Evolutionary conservation across 2,888 invertebrate species (phyloP).

Genomic region (Parnassius apollo): DNA sequence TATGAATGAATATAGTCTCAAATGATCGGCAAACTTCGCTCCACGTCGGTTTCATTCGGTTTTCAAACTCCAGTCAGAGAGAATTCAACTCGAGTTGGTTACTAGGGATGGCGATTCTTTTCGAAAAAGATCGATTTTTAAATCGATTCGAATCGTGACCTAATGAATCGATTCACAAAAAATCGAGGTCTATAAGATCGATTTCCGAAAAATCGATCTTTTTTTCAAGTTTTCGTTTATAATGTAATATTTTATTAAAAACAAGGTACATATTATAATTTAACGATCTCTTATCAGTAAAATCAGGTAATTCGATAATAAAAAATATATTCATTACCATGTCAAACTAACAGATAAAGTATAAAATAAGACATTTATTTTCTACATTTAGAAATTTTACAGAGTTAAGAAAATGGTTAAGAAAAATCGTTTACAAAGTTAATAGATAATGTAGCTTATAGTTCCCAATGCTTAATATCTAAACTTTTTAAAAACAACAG

Average conservation of each 20-base stretch:
- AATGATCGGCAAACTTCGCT: too few species aligned
- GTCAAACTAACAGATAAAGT: not conserved
- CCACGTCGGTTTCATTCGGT: too few species aligned
- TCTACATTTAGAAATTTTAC: not conserved
- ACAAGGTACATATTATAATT: not conserved
- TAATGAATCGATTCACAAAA: not conserved
- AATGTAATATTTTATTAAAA: not conserved
- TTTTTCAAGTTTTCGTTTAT: not conserved
- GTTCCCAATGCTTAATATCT: conserved; percentile 27
- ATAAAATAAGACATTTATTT: not conserved
- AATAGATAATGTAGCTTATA: conserved; percentile 3
- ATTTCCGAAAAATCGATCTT: not conserved
- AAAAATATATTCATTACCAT: not conserved
- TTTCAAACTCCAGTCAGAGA: too few species aligned
- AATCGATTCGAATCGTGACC: too few species aligned
- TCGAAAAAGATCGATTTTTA: too few species aligned
- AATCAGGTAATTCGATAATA: not conserved
- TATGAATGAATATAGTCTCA: too few species aligned
- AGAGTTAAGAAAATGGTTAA: not conserved
- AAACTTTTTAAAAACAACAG: conserved; percentile 32
- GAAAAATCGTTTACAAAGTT: too few species aligned
- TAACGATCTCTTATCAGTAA: not conserved
- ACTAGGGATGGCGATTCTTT: too few species aligned
- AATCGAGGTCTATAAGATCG: not conserved
- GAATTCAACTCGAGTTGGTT: too few species aligned